These are phyloP conservation scores for Augochlora pura DNA, from an alignment of 1,140 invertebrate species.

Conservation along the genomic window DNA sequence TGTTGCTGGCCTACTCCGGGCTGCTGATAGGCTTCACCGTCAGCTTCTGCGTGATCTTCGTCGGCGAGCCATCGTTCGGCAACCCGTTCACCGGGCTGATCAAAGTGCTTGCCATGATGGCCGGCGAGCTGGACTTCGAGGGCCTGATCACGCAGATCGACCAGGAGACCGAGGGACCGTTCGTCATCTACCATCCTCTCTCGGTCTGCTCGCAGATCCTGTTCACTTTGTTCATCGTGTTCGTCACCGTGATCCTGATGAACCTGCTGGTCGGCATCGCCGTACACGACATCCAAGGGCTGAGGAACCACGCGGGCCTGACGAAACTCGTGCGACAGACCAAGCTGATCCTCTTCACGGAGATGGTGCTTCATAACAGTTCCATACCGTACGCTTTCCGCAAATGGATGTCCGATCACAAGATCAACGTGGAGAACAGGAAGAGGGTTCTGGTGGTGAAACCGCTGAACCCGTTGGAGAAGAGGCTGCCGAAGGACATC, in stretches of 20 bases:
- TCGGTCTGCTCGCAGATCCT: conserved; percentile 84
- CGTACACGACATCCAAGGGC: conserved; percentile 85
- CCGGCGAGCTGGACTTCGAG: conserved; percentile 85
- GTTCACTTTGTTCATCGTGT: conserved; percentile 84
- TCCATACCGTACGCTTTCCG: conserved; percentile 79
- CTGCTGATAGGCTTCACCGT: conserved; percentile 84
- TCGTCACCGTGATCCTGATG: conserved; percentile 86
- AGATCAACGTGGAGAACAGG: conserved; percentile 75
- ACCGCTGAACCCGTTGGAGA: conserved; percentile 84
- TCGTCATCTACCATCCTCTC: conserved; percentile 75
- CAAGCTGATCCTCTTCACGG: conserved; percentile 85
- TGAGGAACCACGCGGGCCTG: conserved; percentile 85
- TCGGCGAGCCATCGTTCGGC: conserved; percentile 82
- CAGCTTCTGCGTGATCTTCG: conserved; percentile 85
- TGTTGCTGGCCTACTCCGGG: conserved; percentile 83
- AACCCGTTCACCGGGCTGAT: conserved; percentile 83
- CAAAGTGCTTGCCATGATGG: conserved; percentile 86
- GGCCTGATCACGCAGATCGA: conserved; percentile 82
- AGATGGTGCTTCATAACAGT: conserved; percentile 83
- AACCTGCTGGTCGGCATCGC: conserved; percentile 86
- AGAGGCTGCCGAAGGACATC: conserved; percentile 83
- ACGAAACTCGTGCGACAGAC: conserved; percentile 85
- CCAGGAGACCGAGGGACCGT: conserved; percentile 63
- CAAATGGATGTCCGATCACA: conserved; percentile 75
- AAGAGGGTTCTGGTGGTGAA: conserved; percentile 82